Evolutionary conservation across 2,797 vertebrate genomes (phyloP).

Genomic region (Enteromius afrohamiltoni): DNA sequence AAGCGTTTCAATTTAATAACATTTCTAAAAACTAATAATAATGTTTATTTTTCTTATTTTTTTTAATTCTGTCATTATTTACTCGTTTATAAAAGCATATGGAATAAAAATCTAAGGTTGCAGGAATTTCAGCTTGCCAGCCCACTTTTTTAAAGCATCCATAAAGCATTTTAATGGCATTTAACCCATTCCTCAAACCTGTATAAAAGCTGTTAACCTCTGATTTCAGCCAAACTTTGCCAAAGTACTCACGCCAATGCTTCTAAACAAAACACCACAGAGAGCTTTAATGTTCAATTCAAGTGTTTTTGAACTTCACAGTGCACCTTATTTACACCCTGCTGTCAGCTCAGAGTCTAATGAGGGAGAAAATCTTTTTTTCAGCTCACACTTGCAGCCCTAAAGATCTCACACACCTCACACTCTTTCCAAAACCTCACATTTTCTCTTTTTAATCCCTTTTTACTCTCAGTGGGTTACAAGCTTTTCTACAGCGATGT

Average conservation of each 20-base stretch:
- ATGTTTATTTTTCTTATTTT: no score
- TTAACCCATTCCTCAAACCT: background rate
- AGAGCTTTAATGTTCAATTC: constrained; percentile 11
- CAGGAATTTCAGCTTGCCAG: background rate
- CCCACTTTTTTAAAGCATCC: background rate
- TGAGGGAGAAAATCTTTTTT: constrained; percentile 17
- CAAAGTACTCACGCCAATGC: background rate
- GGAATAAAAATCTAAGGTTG: background rate
- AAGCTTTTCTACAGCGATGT: constrained; percentile 3
- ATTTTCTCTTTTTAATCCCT: constrained; percentile 10
- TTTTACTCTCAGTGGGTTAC: background rate
- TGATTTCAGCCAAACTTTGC: background rate
- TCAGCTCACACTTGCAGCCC: constrained; percentile 12
- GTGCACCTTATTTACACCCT: background rate
- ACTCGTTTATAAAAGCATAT: background rate
- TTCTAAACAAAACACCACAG: constrained; percentile 34
- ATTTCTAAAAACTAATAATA: background rate
- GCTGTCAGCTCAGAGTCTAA: constrained; percentile 35
- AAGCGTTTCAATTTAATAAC: background rate
- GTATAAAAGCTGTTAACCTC: constrained; percentile 9
- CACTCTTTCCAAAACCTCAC: constrained; percentile 11
- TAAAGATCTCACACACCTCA: constrained; percentile 1
- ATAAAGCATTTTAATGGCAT: background rate
- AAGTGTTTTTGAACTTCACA: background rate
- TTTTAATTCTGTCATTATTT: background rate